A percentile compares a stretch with the other conserved stretches of the same genome.
These are phyloP conservation scores for Odontomyia ornata DNA, from an alignment of 2,888 invertebrate species.

Conservation along the genomic window DNA sequence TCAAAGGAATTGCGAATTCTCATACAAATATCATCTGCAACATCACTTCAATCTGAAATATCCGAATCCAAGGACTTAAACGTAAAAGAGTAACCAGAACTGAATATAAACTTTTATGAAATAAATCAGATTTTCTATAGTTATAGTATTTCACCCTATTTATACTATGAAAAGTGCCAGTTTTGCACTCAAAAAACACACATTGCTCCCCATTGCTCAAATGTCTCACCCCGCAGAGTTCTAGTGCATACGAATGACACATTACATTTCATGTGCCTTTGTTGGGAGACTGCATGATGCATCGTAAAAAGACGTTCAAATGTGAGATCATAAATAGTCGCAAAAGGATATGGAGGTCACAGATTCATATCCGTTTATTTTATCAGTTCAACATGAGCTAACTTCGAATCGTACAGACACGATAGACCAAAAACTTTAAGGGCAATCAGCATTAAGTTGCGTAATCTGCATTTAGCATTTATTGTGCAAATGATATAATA, in stretches of 20 bases:
- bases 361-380: slow-evolving; percentile 47
- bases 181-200: background rate
- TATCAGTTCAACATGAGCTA: slow-evolving; percentile 31
- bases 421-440: background rate
- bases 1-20: too few species aligned
- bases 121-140: slow-evolving; percentile 41
- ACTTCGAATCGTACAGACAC: background rate
- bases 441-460: slow-evolving; percentile 15
- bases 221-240: background rate
- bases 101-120: slow-evolving; percentile 35
- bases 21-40: too few species aligned
- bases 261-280: slow-evolving; percentile 12
- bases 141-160: background rate
- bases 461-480: background rate
- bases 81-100: too few species aligned
- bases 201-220: background rate
- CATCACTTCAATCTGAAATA: too few species aligned
- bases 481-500: background rate
- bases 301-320: slow-evolving; percentile 40
- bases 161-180: background rate
- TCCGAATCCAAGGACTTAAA: too few species aligned
- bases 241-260: background rate
- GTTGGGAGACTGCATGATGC: background rate
- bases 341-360: slow-evolving; percentile 44
- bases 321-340: slow-evolving; percentile 39